Base-by-base conservation (phyloP, 2,888 invertebrate species). In the Leptura quadrifasciata region DNA sequence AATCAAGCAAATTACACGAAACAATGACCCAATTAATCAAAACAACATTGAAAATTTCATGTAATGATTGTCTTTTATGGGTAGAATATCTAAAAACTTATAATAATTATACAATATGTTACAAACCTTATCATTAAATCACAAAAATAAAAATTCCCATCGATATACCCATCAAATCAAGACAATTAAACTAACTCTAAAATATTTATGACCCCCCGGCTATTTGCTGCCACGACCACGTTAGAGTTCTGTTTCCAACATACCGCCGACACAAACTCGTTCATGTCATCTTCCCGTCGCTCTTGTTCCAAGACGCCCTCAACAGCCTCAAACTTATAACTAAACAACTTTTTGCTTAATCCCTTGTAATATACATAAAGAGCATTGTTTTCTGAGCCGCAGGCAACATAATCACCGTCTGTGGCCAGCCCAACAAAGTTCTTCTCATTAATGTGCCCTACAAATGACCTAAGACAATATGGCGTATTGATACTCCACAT, bases 391-490 rank as follows among this genome's bases (percentile, higher is more conserved):
- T 98, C 98, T 2, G 97, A 97, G 72, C 98, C 98, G 89, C 97
- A 98, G 0, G 97, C 97, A 31, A 98, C 93, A 88, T 97, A 98
- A 89, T 97, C 94, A 1, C 96, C 96, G 87, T 97, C 96, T 0
- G 97, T 97, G 0, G 97, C 96, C 64, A 98, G 90, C 0, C 98
- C 98, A 2, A 98, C 97, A 90, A 98, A 98, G 89, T 98, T 98
- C 89, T 98, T 98, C 90, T 98, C 98, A 88, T 98, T 98, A 6
- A 95, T 93, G 89, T 98, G 98, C 0, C 98, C 98, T 17, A 94
- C 93, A 90, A 97, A 97, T 0, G 97, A 96, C 24, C 96, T 92
- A 74, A 95, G 90, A 89, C 95, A 96, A 79, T 95, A 92, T 17
- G 94, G 94, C 54, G 90, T 90, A 83, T 94, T 94, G 18, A 97